Percentiles rank a stretch among this genome's conserved stretches.
phyloP scores from a whole-genome alignment of 1,140 invertebrate species.

The Lycorma delicatula region DNA sequence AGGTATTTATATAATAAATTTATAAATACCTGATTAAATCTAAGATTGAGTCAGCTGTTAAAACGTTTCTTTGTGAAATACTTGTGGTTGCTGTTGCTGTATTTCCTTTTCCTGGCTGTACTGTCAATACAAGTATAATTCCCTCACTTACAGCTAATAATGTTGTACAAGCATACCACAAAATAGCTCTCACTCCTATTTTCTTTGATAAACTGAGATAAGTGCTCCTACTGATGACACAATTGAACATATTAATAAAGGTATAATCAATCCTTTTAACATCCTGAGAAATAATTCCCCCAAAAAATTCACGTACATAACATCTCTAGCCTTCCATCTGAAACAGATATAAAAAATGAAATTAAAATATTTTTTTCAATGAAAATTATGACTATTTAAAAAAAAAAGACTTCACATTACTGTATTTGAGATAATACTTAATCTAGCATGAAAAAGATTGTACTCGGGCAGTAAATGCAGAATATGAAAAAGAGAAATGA shows the following conservation, averaged over 20 bases:
- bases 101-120: slow-evolving; percentile 30
- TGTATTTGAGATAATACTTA: too few relatives aligned
- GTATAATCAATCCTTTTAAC: slow-evolving; percentile 83
- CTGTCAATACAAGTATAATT: slow-evolving; percentile 28
- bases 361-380: too few relatives aligned
- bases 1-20: slow-evolving; percentile 7
- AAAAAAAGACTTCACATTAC: too few relatives aligned
- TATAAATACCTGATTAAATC: slow-evolving; percentile 51
- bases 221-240: slow-evolving; percentile 78
- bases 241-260: slow-evolving; percentile 78
- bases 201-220: slow-evolving; percentile 29
- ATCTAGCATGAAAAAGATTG: too few relatives aligned
- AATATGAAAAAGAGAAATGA: too few relatives aligned
- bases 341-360: too few relatives aligned
- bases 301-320: slow-evolving; percentile 82
- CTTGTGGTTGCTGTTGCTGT: slow-evolving; percentile 17
- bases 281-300: slow-evolving; percentile 86
- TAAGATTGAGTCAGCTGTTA: slow-evolving; percentile 71
- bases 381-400: too few relatives aligned
- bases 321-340: slow-evolving; percentile 58
- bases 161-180: slow-evolving; percentile 28
- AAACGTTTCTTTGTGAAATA: slow-evolving; percentile 44
- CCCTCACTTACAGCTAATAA: slow-evolving; percentile 29
- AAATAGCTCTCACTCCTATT: slow-evolving; percentile 28
- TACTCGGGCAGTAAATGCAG: too few relatives aligned